These are phyloP conservation scores for Rosalia funebris DNA, from an alignment of 2,888 invertebrate genomes.

Conservation along the genomic window DNA sequence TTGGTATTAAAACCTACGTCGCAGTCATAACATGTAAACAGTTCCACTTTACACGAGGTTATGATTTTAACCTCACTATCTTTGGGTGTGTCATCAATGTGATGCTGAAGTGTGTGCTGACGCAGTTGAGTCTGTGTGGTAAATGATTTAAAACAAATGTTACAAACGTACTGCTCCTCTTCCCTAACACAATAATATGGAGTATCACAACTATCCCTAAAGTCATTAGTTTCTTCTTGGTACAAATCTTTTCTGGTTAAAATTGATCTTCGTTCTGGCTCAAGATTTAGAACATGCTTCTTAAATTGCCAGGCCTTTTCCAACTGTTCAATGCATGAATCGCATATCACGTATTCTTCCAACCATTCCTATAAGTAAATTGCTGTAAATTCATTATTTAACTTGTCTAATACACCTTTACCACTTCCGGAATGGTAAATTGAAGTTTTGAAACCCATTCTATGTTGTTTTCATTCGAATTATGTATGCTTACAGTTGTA, in stretches of 20 bases:
- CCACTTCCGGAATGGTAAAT: slow-evolving; percentile 38
- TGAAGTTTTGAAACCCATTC: slow-evolving; percentile 36
- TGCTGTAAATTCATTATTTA: no score
- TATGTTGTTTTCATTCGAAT: slow-evolving; percentile 31
- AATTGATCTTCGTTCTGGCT: background rate
- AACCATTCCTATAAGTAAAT: slow-evolving; percentile 43
- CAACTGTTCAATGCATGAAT: slow-evolving; percentile 37
- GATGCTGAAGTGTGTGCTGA: slow-evolving; percentile 22
- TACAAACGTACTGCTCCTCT: background rate
- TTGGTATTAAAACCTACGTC: slow-evolving; percentile 35
- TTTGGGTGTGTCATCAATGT: slow-evolving; percentile 13
- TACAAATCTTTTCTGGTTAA: background rate
- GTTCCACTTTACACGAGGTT: no score
- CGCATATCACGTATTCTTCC: slow-evolving; percentile 39
- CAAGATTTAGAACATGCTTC: slow-evolving; percentile 15
- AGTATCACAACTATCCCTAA: background rate
- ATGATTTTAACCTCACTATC: background rate
- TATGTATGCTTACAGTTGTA: slow-evolving; percentile 1
- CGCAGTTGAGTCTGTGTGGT: slow-evolving; percentile 8
- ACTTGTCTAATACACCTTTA: no score
- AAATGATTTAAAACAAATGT: slow-evolving; percentile 1
- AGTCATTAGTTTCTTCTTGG: background rate
- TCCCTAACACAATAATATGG: slow-evolving; percentile 27
- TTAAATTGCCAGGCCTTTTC: slow-evolving; percentile 41
- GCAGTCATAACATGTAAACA: slow-evolving; percentile 42